Evolutionary conservation across 2,797 vertebrate species (phyloP).

Genomic region (Acanthopagrus latus): DNA sequence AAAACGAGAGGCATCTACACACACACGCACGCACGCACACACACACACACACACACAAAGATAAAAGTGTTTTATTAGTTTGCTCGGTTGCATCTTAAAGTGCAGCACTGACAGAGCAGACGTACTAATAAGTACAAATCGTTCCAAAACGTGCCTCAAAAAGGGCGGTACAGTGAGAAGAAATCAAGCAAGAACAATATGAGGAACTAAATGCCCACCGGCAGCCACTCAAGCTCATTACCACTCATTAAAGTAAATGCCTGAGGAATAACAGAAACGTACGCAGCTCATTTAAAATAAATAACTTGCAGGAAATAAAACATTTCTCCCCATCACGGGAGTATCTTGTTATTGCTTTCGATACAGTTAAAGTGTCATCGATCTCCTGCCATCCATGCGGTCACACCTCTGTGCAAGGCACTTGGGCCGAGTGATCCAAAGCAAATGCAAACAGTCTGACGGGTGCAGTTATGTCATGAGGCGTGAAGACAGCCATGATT

Average conservation of each 20-base stretch:
- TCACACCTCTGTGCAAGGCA: constrained; percentile 44
- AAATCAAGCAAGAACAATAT: constrained; percentile 26
- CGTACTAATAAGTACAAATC: constrained; percentile 21
- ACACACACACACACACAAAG: not conserved
- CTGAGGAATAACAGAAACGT: constrained; percentile 18
- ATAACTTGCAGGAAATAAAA: constrained; percentile 57
- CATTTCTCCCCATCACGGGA: constrained; percentile 23
- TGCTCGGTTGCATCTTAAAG: constrained; percentile 38
- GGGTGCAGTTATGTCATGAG: constrained; percentile 23
- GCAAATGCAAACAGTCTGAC: constrained; percentile 36
- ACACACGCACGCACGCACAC: not conserved
- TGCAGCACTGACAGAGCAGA: constrained; percentile 28
- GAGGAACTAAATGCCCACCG: constrained; percentile 27
- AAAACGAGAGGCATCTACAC: constrained; percentile 4
- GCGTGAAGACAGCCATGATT: constrained; percentile 20
- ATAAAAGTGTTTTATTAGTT: constrained; percentile 60
- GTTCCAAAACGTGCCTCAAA: not conserved
- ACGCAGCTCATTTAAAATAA: constrained; percentile 45
- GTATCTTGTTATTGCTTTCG: constrained; percentile 58
- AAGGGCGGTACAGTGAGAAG: not conserved
- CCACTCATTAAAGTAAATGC: constrained; percentile 43
- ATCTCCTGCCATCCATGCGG: constrained; percentile 5
- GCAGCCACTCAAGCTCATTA: constrained; percentile 47
- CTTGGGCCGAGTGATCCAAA: constrained; percentile 36
- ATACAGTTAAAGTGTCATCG: constrained; percentile 40